Evolutionary conservation across 2,888 invertebrate species (phyloP).

Genomic region (Meloe dianella): DNA sequence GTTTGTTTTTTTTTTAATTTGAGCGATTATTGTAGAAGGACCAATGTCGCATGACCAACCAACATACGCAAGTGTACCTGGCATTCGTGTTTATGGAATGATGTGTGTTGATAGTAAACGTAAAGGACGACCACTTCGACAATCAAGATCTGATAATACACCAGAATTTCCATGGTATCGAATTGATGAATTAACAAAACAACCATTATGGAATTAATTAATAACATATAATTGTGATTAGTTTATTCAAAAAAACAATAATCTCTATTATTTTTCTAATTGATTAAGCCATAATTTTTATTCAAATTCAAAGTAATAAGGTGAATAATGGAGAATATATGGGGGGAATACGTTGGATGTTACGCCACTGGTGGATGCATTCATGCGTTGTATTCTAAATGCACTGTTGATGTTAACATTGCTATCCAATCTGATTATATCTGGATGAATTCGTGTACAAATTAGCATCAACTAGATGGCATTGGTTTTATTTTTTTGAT

Average conservation of each 20-base stretch:
- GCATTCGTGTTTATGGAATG: conserved; percentile 93
- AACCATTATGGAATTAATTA: background rate
- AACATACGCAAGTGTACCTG: conserved; percentile 91
- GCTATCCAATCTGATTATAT: background rate
- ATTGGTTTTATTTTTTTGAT: background rate
- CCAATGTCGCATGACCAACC: conserved; percentile 95
- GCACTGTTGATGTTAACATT: conserved; percentile 4
- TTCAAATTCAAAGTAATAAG: background rate
- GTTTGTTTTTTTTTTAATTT: no score
- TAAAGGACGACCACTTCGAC: conserved; percentile 58
- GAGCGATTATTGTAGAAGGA: conserved; percentile 70
- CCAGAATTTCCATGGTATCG: conserved; percentile 62
- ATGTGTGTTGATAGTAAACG: conserved; percentile 74
- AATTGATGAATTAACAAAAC: background rate
- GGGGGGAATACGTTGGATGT: background rate
- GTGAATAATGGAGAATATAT: background rate
- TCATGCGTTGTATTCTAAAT: background rate
- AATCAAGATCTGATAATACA: conserved; percentile 69
- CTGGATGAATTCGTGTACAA: background rate
- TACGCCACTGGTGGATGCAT: background rate
- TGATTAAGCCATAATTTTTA: conserved; percentile 1
- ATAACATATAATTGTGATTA: background rate
- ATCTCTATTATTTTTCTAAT: background rate
- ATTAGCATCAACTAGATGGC: background rate
- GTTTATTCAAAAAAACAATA: background rate